A percentile compares a stretch with the other conserved stretches of the same genome.
Evolutionary conservation across 2,888 invertebrate genomes (phyloP).

Genomic region (Drosophila pseudotakahashii): DNA sequence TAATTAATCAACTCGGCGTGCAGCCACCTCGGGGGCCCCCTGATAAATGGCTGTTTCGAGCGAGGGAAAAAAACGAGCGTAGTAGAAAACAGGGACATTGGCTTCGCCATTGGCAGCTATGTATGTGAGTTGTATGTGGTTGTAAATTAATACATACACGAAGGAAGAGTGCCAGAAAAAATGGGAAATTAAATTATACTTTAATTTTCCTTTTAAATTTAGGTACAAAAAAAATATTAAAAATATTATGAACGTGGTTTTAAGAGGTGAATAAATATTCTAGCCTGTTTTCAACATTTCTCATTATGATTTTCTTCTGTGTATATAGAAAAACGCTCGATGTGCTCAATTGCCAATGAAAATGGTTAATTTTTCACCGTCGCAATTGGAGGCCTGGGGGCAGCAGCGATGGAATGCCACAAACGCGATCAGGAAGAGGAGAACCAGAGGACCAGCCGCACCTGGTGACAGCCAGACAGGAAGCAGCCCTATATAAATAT

Average conservation of each 20-base stretch:
- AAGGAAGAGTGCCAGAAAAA: background rate
- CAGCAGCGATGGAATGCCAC: slow-evolving; percentile 4
- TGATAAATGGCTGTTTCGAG: slow-evolving; percentile 40
- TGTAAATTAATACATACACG: slow-evolving; percentile 24
- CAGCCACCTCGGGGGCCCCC: slow-evolving; percentile 13
- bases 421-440: slow-evolving; percentile 7
- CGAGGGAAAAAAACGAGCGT: background rate
- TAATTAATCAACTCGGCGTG: slow-evolving; percentile 71
- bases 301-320: background rate
- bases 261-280: no score
- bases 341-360: slow-evolving; percentile 65
- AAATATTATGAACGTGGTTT: no score
- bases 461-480: slow-evolving; percentile 15
- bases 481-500: slow-evolving; percentile 52
- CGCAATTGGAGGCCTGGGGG: slow-evolving; percentile 12
- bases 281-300: no score
- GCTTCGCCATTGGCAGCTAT: slow-evolving; percentile 7
- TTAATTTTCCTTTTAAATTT: no score
- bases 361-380: slow-evolving; percentile 58
- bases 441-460: slow-evolving; percentile 4
- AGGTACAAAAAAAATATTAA: no score
- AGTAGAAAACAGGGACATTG: background rate
- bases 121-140: slow-evolving; percentile 40
- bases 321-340: slow-evolving; percentile 7
- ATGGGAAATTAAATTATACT: background rate